Conservation (phyloP, 1,140 invertebrate genomes). For the Hylyphantes graminicola region DNA sequence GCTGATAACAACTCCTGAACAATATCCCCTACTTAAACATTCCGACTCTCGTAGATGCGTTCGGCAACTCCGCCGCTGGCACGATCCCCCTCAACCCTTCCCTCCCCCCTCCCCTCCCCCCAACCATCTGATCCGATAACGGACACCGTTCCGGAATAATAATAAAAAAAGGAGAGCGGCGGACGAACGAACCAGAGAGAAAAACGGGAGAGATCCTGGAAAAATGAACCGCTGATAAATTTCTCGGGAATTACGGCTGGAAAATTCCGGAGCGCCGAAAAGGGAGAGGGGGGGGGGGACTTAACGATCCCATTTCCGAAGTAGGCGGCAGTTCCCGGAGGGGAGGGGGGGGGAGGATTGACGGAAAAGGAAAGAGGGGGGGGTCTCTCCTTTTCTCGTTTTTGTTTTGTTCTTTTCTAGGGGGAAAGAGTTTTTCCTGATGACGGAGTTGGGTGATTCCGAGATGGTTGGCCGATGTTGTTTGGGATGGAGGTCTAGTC, state of each 20-base stretch:
- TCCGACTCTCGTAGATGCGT: too few species aligned
- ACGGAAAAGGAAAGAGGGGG: slow-evolving; percentile 12
- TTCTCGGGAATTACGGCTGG: slow-evolving; percentile 26
- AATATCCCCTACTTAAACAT: too few species aligned
- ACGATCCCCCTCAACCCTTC: too few species aligned
- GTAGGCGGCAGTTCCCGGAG: slow-evolving; percentile 48
- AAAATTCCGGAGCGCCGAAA: neutral
- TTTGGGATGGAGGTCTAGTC: too few species aligned
- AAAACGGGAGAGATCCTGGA: slow-evolving; percentile 13
- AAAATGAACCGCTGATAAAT: slow-evolving; percentile 53
- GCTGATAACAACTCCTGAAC: too few species aligned
- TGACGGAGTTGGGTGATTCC: too few species aligned
- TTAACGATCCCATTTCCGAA: slow-evolving; percentile 54
- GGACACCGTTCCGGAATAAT: too few species aligned
- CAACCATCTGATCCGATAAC: too few species aligned
- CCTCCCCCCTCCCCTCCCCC: too few species aligned
- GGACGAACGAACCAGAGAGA: neutral
- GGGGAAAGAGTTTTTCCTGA: neutral
- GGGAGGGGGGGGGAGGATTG: slow-evolving; percentile 15
- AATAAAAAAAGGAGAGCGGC: too few species aligned
- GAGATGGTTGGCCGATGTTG: too few species aligned
- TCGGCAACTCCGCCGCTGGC: too few species aligned
- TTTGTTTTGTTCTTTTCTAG: neutral
- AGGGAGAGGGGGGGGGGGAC: neutral
- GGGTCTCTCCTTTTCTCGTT: neutral